phyloP scores from a whole-genome alignment of 2,113 vertebrate species.

The Prunella himalayana region DNA sequence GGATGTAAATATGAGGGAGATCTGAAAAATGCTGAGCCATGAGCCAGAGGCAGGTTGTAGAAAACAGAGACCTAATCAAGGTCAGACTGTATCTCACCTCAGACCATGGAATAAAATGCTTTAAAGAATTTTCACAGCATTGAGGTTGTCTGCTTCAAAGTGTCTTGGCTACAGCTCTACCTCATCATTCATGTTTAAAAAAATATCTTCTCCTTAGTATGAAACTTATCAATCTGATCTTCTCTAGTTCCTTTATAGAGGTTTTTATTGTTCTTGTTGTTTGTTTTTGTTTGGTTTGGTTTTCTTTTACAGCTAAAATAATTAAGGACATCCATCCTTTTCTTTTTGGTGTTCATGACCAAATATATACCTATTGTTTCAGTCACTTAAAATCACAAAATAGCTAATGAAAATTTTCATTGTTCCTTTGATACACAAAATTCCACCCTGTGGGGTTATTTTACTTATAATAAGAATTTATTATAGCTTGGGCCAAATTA shows the following conservation, averaged over 20 bases:
- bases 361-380: background rate
- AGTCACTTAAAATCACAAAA: background rate
- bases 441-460: background rate
- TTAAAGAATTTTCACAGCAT: background rate
- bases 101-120: background rate
- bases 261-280: background rate
- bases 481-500: background rate
- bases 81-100: background rate
- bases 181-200: background rate
- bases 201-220: background rate
- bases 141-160: background rate
- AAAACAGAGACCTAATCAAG: background rate
- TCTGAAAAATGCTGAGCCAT: background rate
- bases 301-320: background rate
- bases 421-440: background rate
- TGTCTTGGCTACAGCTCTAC: background rate
- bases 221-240: background rate
- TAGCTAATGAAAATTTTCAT: background rate
- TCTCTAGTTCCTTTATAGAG: background rate
- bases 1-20: background rate
- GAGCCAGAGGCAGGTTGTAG: background rate
- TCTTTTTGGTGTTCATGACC: background rate
- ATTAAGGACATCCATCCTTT: background rate
- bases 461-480: background rate
- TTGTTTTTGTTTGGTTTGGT: background rate